Base-by-base conservation (phyloP, 1,140 invertebrate genomes). In the Periplaneta americana region DNA sequence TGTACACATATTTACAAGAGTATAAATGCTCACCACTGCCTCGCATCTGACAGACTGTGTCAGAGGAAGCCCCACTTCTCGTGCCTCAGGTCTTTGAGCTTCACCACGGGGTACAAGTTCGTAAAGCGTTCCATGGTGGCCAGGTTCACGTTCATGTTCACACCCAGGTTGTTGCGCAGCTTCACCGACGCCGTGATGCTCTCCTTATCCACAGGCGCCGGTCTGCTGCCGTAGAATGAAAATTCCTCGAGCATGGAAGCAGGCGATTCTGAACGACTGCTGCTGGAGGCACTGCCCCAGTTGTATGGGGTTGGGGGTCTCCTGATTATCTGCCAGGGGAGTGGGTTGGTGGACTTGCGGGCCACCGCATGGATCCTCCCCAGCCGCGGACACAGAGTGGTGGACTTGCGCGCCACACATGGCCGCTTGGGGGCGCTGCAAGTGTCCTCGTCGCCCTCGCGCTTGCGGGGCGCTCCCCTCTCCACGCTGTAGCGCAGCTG, bases 391-490 rank as follows among this genome's bases (percentile, higher is more conserved):
- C 10, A 34, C 34, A 66, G 17, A 22, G 57, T 81, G 17, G 80
- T 81, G 2, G 80, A 81, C 34, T 81, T 81, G 28, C 80, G 37
- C 10, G 80, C 80, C 35, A 81, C 80, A 57, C 35, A 36, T 17
- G 57, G 39, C 32, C 48, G 34, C 17, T 76, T 31, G 34, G 33
- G 33, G 10, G 35, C 1, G 28, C 22, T 6, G 8, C 5, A 9
- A 36, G 15, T 17, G 15, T 10, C 76, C 9, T 78, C 80, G 10
- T 18, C 74, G n/a, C 75, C 80, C 31, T 77, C 75, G 28, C 37
- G 34, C 80, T 77, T 48, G 35, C 18, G 77, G 22, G 74, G 80
- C 11, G 31, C 34, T 6, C 22, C 37, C 28, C 39, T 39, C 34
- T 78, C 75, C 2, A 77, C 75, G 28, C 32, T 37, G 28, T 75